Conservation (phyloP, 2,797 vertebrate genomes). For the Martes flavigula region DNA sequence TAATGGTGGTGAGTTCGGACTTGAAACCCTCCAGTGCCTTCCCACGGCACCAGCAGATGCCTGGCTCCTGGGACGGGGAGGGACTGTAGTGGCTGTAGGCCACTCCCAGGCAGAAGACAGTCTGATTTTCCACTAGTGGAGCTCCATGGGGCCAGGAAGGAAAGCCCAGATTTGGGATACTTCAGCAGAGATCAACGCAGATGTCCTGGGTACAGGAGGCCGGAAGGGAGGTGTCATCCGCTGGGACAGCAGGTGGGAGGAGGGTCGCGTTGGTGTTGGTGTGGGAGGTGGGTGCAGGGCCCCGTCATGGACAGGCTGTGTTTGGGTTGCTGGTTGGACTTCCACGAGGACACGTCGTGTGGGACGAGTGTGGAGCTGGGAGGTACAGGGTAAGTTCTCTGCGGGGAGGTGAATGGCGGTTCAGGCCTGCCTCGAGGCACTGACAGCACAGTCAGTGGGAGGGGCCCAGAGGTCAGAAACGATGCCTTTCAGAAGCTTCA, state of each 20-base stretch:
- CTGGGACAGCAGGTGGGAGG: background rate
- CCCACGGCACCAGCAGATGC: accelerated
- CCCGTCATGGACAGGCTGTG: accelerated
- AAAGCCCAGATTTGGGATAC: background rate
- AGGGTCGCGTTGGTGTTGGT: accelerated
- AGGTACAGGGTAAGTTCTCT: accelerated
- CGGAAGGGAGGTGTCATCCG: accelerated
- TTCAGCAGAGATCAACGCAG: too few relatives aligned
- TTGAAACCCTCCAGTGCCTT: background rate
- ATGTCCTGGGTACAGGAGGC: background rate
- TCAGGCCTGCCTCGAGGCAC: background rate
- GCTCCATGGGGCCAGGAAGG: background rate
- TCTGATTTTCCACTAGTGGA: too few relatives aligned
- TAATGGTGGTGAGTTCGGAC: background rate
- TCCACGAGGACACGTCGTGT: accelerated
- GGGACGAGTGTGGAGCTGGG: background rate
- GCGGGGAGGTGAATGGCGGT: accelerated
- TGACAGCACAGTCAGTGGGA: accelerated
- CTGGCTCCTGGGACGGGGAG: background rate
- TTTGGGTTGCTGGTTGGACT: accelerated
- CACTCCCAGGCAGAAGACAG: too few relatives aligned
- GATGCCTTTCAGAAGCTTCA: background rate
- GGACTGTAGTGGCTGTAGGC: accelerated
- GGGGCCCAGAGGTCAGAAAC: background rate
- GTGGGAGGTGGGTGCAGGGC: background rate